These are phyloP conservation scores for Dasyurus viverrinus DNA, from an alignment of 2,113 vertebrate genomes.

Conservation along the genomic window DNA sequence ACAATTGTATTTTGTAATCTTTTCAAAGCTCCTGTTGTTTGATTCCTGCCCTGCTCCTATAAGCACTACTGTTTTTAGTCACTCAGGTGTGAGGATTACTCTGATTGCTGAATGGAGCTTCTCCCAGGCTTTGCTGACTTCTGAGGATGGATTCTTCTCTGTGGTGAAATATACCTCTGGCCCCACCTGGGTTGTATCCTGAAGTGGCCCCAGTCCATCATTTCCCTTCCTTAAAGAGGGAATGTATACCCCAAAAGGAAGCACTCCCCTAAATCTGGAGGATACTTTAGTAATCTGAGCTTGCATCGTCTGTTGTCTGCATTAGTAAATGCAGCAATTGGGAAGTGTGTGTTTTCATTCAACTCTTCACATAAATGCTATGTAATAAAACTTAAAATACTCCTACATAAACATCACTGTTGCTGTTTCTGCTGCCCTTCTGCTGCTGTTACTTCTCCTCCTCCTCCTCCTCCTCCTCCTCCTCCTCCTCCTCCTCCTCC, in stretches of 20 bases:
- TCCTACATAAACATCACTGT: background rate
- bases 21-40: slow-evolving; percentile 74
- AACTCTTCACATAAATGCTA: background rate
- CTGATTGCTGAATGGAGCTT: slow-evolving; percentile 33
- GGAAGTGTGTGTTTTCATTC: background rate
- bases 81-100: slow-evolving; percentile 40
- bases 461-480: background rate
- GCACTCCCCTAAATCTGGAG: background rate
- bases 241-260: background rate
- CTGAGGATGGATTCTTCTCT: slow-evolving; percentile 30
- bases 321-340: background rate
- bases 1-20: slow-evolving; percentile 67
- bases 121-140: slow-evolving; percentile 16
- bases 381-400: background rate
- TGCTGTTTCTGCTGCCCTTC: background rate
- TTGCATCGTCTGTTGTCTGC: background rate
- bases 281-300: background rate
- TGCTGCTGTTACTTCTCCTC: too few species aligned
- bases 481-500: slow-evolving; percentile 32
- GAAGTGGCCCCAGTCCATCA: background rate
- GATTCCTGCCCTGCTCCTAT: slow-evolving; percentile 26
- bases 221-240: background rate
- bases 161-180: background rate
- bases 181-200: background rate
- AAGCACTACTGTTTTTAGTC: slow-evolving; percentile 56